Conservation (phyloP, 2,113 vertebrate species). For the Pluvialis apricaria region DNA sequence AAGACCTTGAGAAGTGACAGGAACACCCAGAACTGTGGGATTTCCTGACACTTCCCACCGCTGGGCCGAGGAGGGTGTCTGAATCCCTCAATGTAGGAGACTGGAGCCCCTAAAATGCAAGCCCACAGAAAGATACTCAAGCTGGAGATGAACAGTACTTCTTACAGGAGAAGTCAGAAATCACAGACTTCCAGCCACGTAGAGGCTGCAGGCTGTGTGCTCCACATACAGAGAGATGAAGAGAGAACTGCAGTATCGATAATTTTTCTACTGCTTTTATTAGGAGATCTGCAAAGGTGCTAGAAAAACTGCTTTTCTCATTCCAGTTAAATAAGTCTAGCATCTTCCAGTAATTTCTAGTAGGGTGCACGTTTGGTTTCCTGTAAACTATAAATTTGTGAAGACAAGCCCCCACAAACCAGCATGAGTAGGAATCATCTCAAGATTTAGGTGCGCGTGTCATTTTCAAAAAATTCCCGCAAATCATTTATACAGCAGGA, state of each 20-base stretch:
- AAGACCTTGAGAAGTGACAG: background rate
- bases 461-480: background rate
- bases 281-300: background rate
- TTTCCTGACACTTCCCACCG: background rate
- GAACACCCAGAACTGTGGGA: background rate
- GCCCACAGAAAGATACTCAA: background rate
- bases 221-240: background rate
- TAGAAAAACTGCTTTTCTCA: background rate
- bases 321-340: slow-evolving; percentile 8
- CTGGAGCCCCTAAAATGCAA: background rate
- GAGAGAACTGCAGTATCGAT: background rate
- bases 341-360: slow-evolving; percentile 39
- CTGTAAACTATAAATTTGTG: background rate
- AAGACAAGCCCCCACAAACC: background rate
- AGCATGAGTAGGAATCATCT: background rate
- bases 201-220: background rate
- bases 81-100: background rate
- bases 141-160: background rate
- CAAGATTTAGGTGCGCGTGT: background rate
- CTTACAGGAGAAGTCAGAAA: background rate
- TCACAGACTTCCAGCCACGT: background rate
- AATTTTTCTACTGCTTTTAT: background rate
- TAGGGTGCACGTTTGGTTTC: background rate
- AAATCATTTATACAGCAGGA: background rate
- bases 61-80: fast-evolving